Conservation (phyloP, 2,113 vertebrate genomes). For the Hystrix brachyura region DNA sequence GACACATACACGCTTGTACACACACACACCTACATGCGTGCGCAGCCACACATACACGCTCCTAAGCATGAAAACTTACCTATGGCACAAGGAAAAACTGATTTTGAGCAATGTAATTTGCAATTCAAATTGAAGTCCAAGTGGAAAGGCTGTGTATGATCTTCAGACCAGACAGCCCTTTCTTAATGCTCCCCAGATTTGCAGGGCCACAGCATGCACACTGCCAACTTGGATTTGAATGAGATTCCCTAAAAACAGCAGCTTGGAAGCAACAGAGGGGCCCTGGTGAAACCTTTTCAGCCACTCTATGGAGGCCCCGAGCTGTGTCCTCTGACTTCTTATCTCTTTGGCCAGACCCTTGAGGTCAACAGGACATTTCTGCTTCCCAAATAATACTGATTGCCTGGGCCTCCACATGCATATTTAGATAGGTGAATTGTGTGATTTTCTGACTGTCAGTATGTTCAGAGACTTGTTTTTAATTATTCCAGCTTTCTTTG, state of each 20-base stretch:
- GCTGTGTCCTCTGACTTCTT: not conserved
- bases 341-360: not conserved
- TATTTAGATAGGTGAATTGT: not conserved
- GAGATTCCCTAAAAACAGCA: not conserved
- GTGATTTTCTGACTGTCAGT: not conserved
- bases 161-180: not conserved
- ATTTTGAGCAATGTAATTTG: not conserved
- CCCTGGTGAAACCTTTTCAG: rapidly evolving
- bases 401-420: rapidly evolving
- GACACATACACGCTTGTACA: too few species aligned
- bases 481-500: not conserved
- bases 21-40: too few species aligned
- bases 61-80: not conserved
- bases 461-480: not conserved
- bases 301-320: not conserved
- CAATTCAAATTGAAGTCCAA: not conserved
- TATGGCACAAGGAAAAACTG: not conserved
- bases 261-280: rapidly evolving
- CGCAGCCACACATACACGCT: not conserved
- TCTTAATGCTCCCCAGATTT: not conserved
- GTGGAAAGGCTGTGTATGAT: not conserved
- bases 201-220: rapidly evolving
- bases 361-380: rapidly evolving
- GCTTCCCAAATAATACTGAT: not conserved
- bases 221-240: not conserved